Percentiles rank a stretch among this genome's conserved stretches.
phyloP scores from a whole-genome alignment of 2,797 vertebrate species.

The Halcyon chelicuti region DNA sequence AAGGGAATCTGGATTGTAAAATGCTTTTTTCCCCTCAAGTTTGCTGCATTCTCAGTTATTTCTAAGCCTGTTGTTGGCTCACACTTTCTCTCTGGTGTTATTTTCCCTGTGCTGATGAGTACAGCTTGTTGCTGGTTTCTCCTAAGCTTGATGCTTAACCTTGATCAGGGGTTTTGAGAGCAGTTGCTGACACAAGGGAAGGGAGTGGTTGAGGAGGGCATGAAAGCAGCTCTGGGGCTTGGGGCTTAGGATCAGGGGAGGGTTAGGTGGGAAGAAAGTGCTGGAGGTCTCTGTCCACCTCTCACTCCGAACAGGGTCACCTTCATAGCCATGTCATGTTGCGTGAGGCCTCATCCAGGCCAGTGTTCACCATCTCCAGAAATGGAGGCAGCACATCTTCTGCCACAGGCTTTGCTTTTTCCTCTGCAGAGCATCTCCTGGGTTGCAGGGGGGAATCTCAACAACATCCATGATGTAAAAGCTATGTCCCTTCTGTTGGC shows the following conservation, averaged over 20 bases:
- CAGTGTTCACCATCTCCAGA: background rate
- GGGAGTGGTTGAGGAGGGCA: background rate
- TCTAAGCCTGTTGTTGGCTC: background rate
- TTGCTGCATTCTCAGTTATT: background rate
- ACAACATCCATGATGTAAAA: background rate
- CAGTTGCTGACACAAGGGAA: background rate
- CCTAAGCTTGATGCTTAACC: background rate
- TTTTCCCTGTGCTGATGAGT: background rate
- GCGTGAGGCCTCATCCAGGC: background rate
- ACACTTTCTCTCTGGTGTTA: background rate
- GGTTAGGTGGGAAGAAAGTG: background rate
- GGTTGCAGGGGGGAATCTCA: background rate
- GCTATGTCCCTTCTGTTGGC: background rate
- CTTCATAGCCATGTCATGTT: rapidly evolving
- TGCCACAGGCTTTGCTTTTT: background rate
- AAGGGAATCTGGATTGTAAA: background rate
- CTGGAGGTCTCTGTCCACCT: background rate
- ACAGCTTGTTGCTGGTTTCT: background rate
- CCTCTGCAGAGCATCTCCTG: background rate
- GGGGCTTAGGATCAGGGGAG: background rate
- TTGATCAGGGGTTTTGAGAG: background rate
- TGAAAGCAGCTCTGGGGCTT: background rate
- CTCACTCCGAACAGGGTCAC: background rate
- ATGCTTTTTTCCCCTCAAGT: background rate
- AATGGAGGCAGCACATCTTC: background rate